Percentiles rank a stretch among this genome's conserved stretches.
Evolutionary conservation across 2,113 vertebrate genomes (phyloP).

Genomic region (Nesogale talazaci): DNA sequence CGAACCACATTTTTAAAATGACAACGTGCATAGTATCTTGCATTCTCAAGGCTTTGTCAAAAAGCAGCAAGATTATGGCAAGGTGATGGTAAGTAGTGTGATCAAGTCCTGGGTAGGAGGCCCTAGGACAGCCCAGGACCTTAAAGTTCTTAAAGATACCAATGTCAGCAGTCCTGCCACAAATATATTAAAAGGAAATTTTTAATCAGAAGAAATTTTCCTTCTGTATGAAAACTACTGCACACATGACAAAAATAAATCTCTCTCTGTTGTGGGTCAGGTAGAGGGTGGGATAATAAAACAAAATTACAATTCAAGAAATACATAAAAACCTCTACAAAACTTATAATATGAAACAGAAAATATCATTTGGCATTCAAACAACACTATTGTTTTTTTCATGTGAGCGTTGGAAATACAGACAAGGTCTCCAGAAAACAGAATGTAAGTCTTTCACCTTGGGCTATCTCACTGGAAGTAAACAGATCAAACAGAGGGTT

Average conservation of each 20-base stretch:
- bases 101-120: neutral
- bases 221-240: neutral
- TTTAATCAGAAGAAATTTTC: neutral
- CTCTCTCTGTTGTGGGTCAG: neutral
- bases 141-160: neutral
- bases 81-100: neutral
- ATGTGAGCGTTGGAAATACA: neutral
- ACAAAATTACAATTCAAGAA: neutral
- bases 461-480: neutral
- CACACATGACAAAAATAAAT: neutral
- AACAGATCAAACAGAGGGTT: neutral
- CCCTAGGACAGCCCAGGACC: neutral
- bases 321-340: neutral
- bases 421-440: neutral
- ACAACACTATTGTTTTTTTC: neutral
- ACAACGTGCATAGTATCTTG: neutral
- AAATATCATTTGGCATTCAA: neutral
- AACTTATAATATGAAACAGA: neutral
- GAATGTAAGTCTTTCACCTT: neutral
- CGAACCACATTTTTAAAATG: neutral
- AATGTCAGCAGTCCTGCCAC: no score
- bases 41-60: neutral
- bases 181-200: neutral
- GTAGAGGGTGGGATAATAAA: neutral
- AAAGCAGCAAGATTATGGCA: neutral